Evolutionary conservation across 2,888 invertebrate genomes (phyloP).

Genomic region (Lochmaea crataegi): DNA sequence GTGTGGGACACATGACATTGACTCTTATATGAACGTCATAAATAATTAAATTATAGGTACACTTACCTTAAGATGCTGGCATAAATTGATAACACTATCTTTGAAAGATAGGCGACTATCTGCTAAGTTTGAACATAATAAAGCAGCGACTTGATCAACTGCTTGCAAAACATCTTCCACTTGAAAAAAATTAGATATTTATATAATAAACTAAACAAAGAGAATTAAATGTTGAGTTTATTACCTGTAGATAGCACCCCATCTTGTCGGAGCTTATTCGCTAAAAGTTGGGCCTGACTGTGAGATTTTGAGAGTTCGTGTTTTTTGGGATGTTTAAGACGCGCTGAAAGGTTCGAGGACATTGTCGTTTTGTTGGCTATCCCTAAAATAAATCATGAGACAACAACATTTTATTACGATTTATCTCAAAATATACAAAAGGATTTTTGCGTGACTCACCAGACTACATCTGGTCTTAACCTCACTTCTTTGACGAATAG

Average conservation of each 20-base stretch:
- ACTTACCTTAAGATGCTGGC: constrained; percentile 80
- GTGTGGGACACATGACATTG: too few relatives aligned
- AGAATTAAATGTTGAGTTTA: constrained; percentile 17
- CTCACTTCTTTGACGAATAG: not conserved
- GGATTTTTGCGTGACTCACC: constrained; percentile 41
- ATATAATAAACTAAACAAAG: constrained; percentile 22
- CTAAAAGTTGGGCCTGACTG: constrained; percentile 63
- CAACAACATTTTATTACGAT: constrained; percentile 30
- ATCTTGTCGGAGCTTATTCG: constrained; percentile 63
- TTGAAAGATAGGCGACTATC: constrained; percentile 73
- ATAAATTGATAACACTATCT: constrained; percentile 81
- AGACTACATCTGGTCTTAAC: constrained; percentile 36
- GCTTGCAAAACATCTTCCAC: constrained; percentile 86
- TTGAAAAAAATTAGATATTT: constrained; percentile 67
- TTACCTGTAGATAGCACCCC: constrained; percentile 64
- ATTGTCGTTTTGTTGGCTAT: constrained; percentile 51
- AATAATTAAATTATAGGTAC: constrained; percentile 11
- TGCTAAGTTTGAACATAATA: constrained; percentile 80
- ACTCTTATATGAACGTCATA: not conserved
- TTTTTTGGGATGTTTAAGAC: constrained; percentile 62
- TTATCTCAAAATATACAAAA: constrained; percentile 36
- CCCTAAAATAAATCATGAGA: constrained; percentile 32
- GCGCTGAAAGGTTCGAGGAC: constrained; percentile 63
- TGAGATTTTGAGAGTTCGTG: constrained; percentile 63
- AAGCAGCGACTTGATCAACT: constrained; percentile 83